Evolutionary conservation across 2,888 invertebrate genomes (phyloP).

Genomic region (Urechis unicinctus): DNA sequence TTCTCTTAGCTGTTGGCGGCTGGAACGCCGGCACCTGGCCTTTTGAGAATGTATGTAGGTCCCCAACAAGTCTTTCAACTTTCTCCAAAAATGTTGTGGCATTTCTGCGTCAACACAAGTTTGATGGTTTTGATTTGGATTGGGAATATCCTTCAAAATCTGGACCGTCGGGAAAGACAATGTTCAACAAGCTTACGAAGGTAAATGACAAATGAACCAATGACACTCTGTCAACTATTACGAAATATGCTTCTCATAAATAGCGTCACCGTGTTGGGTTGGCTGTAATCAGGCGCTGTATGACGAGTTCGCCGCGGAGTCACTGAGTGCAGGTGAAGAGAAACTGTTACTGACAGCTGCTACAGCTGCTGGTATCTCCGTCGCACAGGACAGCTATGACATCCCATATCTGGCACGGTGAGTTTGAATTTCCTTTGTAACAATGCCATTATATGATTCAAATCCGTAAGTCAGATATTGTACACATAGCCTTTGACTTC

Average conservation of each 20-base stretch:
- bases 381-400: neutral
- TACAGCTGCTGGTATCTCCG: neutral
- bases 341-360: neutral
- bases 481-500: too few relatives aligned
- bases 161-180: neutral
- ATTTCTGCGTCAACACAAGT: neutral
- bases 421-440: too few relatives aligned
- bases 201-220: too few relatives aligned
- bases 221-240: too few relatives aligned
- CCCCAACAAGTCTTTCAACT: neutral
- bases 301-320: neutral
- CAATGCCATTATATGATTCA: too few relatives aligned
- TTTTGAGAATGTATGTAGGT: neutral
- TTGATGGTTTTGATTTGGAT: neutral
- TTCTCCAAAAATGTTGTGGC: neutral
- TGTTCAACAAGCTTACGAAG: neutral
- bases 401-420: neutral
- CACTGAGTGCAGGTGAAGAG: neutral
- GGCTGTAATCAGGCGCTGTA: neutral
- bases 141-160: neutral
- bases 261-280: neutral
- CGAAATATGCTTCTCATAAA: too few relatives aligned
- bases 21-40: slow-evolving; percentile 79
- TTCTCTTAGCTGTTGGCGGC: slow-evolving; percentile 79
- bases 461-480: too few relatives aligned